A percentile compares a stretch with the other conserved stretches of the same genome.
These are phyloP conservation scores for Andinoacara biseriatus DNA, from an alignment of 2,113 vertebrate species.

Conservation along the genomic window DNA sequence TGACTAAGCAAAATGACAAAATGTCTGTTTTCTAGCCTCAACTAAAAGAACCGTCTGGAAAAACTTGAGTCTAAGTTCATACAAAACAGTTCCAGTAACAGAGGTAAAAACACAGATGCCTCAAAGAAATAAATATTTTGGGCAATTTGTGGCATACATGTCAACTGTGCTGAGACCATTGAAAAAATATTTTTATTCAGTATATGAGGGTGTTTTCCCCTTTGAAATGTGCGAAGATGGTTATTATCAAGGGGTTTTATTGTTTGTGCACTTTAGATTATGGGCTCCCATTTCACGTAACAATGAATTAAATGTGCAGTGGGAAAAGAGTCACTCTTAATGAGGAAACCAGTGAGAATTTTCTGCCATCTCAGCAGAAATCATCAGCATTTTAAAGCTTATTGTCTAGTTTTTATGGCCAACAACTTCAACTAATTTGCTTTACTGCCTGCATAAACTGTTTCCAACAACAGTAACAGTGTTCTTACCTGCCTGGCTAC, in stretches of 20 bases:
- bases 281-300: not conserved
- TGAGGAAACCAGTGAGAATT: not conserved
- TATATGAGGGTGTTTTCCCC: not conserved
- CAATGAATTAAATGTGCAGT: not conserved
- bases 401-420: conserved; percentile 2
- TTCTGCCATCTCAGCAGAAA: not conserved
- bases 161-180: conserved; percentile 9
- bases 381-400: not conserved
- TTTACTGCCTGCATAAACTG: not conserved
- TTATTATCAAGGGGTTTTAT: not conserved
- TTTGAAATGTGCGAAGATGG: not conserved
- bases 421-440: not conserved
- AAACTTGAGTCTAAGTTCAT: conserved; percentile 20
- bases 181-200: not conserved
- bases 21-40: conserved; percentile 52
- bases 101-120: conserved; percentile 33
- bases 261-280: not conserved
- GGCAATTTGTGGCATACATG: conserved; percentile 12
- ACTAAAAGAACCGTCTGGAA: conserved; percentile 38
- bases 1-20: conserved; percentile 51
- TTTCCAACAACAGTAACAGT: conserved; percentile 5
- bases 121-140: conserved; percentile 54
- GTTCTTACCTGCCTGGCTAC: not conserved
- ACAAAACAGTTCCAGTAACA: conserved; percentile 34
- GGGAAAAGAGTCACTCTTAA: not conserved